Base-by-base conservation (phyloP, 2,113 vertebrate genomes). In the Genyomyrus donnyi region DNA sequence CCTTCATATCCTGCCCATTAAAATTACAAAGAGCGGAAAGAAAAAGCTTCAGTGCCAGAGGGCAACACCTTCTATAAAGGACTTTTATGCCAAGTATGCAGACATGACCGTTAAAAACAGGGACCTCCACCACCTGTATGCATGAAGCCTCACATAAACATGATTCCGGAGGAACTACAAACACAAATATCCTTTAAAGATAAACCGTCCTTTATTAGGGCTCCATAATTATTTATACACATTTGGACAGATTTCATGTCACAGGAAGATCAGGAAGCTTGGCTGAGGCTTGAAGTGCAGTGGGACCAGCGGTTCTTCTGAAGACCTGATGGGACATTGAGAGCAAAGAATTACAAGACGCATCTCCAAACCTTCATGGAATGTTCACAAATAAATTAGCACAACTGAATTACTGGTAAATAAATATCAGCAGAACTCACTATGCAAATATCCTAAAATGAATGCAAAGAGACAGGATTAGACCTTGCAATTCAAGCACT, bases 121-220 rank as follows among this genome's bases (percentile, higher is more conserved):
- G 31, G 70, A 77, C 74, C 74, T 2, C 31, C 35, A 80, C 35
- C 35, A n/a, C 74, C 74, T 42, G 35, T 77, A 42, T 19, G 35
- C 35, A 42, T 39, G 1, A 17, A 42, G 35, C 27, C 35, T 19
- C 15, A 77, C 9, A 35, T 1, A 77, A 77, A 85, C 45, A 21
- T 48, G 39, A 24, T 53, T 87, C 6, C 1, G 21, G 42, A 88
- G n/a, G 85, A 10, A 83, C 50, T 19, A 46, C 39, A 85, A 39
- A 48, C 50, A 89, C 19, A 88, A 58, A 58, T 5, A 39, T 77
- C 84, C 5, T 21, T 53, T 88, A 39, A 70, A 90, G 35, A 91
- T 91, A 92, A 91, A 89, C 58, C 80, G 92, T 92, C 90, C 45
- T 96, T 96, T 96, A 96, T 95, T 95, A 93, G 91, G 90, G 49